A percentile compares a stretch with the other conserved stretches of the same genome.
phyloP scores from a whole-genome alignment of 2,113 vertebrate genomes.

The Nesogale talazaci region DNA sequence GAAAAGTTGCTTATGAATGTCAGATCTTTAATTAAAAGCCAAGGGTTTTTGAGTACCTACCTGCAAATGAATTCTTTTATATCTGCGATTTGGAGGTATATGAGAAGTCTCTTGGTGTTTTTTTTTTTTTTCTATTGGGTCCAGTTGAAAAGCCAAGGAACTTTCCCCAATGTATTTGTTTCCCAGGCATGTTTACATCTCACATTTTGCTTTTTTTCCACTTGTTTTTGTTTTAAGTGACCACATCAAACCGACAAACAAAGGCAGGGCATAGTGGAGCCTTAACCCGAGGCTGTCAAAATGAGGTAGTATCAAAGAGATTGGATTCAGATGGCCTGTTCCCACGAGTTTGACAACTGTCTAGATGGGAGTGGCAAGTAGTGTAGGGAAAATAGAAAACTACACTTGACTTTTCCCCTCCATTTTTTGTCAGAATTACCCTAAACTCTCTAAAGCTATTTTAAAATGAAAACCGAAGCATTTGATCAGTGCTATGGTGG shows the following conservation, averaged over 20 bases:
- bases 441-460: no score
- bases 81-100: background rate
- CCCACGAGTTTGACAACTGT: no score
- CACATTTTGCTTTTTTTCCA: background rate
- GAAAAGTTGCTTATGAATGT: background rate
- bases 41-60: background rate
- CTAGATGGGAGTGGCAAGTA: no score
- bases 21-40: background rate
- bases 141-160: constrained; percentile 15
- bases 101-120: background rate
- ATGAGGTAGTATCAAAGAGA: no score
- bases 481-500: background rate
- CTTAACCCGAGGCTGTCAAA: no score
- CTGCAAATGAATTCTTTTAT: background rate
- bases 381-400: no score
- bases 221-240: background rate
- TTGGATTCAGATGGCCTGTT: no score
- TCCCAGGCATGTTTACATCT: background rate
- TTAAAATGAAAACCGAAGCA: constrained; percentile 12
- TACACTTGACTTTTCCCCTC: no score
- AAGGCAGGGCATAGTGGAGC: no score
- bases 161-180: background rate
- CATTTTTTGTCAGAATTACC: no score
- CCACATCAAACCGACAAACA: no score
- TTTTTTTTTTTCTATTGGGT: background rate